Evolutionary conservation across 2,797 vertebrate genomes (phyloP).

Genomic region (Columba guinea): DNA sequence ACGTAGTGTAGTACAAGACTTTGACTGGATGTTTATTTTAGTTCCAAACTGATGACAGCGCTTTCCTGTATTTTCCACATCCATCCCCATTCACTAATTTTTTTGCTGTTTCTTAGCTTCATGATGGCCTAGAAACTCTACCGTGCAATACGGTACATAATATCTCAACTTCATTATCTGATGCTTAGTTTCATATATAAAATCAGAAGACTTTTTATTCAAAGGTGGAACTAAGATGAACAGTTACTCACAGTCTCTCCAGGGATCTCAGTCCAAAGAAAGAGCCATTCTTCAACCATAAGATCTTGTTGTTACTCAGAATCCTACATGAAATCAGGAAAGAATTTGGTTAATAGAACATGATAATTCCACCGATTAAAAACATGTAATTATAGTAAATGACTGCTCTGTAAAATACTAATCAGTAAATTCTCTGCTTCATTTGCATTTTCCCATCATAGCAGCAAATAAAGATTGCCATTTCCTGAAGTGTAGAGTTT

Average conservation of each 20-base stretch:
- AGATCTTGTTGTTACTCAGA: constrained; percentile 90
- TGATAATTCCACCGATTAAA: constrained; percentile 36
- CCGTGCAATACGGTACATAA: not conserved
- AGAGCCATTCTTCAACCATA: constrained; percentile 83
- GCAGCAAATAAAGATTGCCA: constrained; percentile 30
- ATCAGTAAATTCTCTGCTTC: constrained; percentile 39
- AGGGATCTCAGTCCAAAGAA: constrained; percentile 84
- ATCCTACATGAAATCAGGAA: constrained; percentile 78
- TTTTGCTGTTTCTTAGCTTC: constrained; percentile 1
- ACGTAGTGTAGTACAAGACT: not conserved
- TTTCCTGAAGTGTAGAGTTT: not conserved
- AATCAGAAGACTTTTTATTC: not conserved
- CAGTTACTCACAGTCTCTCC: constrained; percentile 91
- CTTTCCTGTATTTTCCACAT: constrained; percentile 29
- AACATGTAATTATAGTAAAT: constrained; percentile 42
- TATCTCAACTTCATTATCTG: not conserved
- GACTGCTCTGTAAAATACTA: constrained; percentile 36
- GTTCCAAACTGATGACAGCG: constrained; percentile 48
- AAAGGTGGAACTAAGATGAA: not conserved
- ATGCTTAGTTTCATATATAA: constrained; percentile 1
- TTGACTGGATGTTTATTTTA: constrained; percentile 64
- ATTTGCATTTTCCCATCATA: constrained; percentile 45
- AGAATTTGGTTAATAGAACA: constrained; percentile 29
- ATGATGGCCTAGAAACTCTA: not conserved
- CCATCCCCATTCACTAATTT: constrained; percentile 5